A percentile compares a stretch with the other conserved stretches of the same genome.
Conservation (phyloP, 2,113 vertebrate species). For the Gambusia holbrooki region DNA sequence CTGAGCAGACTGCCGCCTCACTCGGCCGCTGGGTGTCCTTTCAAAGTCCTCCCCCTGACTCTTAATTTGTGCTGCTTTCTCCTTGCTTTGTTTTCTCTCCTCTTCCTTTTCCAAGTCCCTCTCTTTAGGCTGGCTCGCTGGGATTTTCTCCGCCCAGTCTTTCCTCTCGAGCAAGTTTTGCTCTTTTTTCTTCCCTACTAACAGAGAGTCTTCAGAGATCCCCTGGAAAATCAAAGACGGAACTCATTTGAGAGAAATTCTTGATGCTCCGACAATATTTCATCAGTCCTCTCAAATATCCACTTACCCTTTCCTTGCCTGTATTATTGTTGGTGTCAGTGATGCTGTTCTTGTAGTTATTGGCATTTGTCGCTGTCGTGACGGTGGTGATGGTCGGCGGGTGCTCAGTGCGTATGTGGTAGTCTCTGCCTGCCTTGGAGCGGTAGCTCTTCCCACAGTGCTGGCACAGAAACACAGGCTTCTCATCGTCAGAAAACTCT, state of each 20-base stretch:
- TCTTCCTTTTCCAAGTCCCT: slow-evolving; percentile 50
- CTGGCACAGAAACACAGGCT: slow-evolving; percentile 87
- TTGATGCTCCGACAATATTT: background rate
- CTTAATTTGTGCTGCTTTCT: slow-evolving; percentile 67
- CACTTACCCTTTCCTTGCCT: slow-evolving; percentile 70
- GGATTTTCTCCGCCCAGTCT: slow-evolving; percentile 27
- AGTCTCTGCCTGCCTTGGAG: slow-evolving; percentile 93
- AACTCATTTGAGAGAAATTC: slow-evolving; percentile 15
- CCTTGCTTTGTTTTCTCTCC: slow-evolving; percentile 70
- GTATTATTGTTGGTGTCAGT: slow-evolving; percentile 75
- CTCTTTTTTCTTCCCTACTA: slow-evolving; percentile 57
- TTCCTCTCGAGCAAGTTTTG: slow-evolving; percentile 57
- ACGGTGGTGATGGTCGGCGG: slow-evolving; percentile 36
- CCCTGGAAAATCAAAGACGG: slow-evolving; percentile 48
- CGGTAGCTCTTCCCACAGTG: slow-evolving; percentile 92
- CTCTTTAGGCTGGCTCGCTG: slow-evolving; percentile 46
- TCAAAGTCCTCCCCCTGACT: slow-evolving; percentile 85
- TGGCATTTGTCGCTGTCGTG: slow-evolving; percentile 25
- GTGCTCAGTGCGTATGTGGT: slow-evolving; percentile 92
- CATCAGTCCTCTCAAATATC: background rate
- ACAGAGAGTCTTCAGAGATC: slow-evolving; percentile 50
- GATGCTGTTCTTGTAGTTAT: slow-evolving; percentile 52
- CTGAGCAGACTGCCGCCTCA: slow-evolving; percentile 92
- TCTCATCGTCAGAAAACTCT: slow-evolving; percentile 86
- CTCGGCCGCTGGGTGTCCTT: slow-evolving; percentile 92